Evolutionary conservation across 2,797 vertebrate genomes (phyloP), one percentile per base, ranked within the genome.

Genomic region (Chelmon rostratus): DNA sequence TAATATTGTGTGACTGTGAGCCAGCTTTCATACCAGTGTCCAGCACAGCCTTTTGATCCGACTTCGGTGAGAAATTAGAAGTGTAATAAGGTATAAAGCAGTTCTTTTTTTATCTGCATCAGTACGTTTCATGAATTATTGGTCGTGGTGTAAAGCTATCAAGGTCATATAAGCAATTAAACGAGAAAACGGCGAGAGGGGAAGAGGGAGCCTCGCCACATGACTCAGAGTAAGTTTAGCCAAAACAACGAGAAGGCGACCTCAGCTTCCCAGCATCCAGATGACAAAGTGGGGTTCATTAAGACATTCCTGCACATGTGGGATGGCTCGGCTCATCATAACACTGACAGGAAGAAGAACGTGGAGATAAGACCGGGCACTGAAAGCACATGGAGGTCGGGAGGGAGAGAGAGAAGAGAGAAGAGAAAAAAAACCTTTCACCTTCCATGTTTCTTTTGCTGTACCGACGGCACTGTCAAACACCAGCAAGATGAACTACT

Each of bases 271-370:
- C 78, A 73, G 69, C 73, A 76, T 79, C 69, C 52, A 71, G 25
- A 85, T 84, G 58, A 8, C 68, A 68, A 25, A 82, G 47, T 23
- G 16, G 49, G 58, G 50, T 90, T 93, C 90, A 91, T 93, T 93
- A 89, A 89, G 82, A 82, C 88, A 93, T 93, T 94, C 91, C 89
- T 88, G 73, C 64, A 69, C 79, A 78, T 73, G 91, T 88, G 85
- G 89, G 90, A 92, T 83, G 79, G 68, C 56, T 82, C 23, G 8
- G 21, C 56, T 88, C 76, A 82, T 89, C 88, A 78, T 75, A 37
- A 7, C 77, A 74, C 31, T 78, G 90, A 90, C 83, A 78, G 71
- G 86, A 88, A 82, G 73, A 84, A 80, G 82, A 87, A 73, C 58
- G 8, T 2, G 66, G 70, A 82, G 89, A 90, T 92, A 92, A 93